Evolutionary conservation across 2,888 invertebrate genomes (phyloP).

Genomic region (Quadroppia sp.): DNA sequence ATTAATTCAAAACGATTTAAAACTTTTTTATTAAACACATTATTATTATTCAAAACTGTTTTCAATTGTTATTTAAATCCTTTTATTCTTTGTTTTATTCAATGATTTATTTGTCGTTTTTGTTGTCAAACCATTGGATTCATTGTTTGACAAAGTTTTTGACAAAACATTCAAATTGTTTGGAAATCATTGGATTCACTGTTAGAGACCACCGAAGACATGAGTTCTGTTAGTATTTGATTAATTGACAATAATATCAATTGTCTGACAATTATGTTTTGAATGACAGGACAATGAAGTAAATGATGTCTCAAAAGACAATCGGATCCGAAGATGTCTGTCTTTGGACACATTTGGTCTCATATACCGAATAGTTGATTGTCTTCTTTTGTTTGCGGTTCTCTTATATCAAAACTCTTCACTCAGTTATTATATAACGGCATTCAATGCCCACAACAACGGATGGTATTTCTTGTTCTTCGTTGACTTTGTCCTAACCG

Average conservation of each 20-base stretch:
- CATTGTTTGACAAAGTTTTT: too few species aligned
- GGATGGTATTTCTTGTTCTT: conserved; percentile 14
- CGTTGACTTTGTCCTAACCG: background rate
- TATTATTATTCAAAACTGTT: too few species aligned
- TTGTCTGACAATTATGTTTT: background rate
- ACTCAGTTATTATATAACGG: conserved; percentile 15
- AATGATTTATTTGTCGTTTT: too few species aligned
- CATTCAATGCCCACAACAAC: background rate
- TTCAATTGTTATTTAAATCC: too few species aligned
- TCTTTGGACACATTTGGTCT: background rate
- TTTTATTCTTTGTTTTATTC: too few species aligned
- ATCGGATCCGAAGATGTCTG: background rate
- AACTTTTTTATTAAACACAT: too few species aligned
- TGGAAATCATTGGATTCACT: background rate
- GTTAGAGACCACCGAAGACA: too few species aligned
- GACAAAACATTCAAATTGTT: background rate
- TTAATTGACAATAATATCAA: too few species aligned
- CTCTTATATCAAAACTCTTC: background rate
- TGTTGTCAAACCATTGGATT: too few species aligned
- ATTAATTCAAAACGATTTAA: too few species aligned
- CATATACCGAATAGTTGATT: background rate
- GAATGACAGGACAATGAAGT: background rate
- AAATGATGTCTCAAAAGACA: background rate
- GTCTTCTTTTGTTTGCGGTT: background rate
- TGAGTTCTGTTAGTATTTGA: too few species aligned